Conservation (phyloP, 2,888 invertebrate species). For the Brachylomia viminalis region DNA sequence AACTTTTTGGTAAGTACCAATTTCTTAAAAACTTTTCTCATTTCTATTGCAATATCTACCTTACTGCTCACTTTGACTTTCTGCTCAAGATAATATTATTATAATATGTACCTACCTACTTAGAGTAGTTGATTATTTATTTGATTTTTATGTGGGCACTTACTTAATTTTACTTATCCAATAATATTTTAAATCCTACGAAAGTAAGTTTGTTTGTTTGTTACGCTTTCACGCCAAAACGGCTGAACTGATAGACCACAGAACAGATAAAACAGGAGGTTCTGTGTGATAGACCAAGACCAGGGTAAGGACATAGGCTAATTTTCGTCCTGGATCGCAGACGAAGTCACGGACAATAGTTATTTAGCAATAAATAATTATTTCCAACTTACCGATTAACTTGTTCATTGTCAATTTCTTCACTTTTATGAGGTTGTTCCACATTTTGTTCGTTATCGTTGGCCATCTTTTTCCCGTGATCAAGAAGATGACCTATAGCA, state of each 20-base stretch:
- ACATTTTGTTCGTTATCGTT: background rate
- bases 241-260: too few species aligned
- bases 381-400: background rate
- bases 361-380: background rate
- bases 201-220: too few species aligned
- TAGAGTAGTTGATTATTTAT: background rate
- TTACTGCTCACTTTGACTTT: background rate
- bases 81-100: too few species aligned
- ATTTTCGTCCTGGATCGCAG: too few species aligned
- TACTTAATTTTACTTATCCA: background rate
- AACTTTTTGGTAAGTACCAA: slow-evolving; percentile 51
- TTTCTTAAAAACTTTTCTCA: background rate
- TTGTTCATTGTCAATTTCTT: background rate
- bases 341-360: too few species aligned
- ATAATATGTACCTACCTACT: background rate
- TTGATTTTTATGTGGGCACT: background rate
- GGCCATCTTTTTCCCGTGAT: background rate
- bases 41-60: background rate
- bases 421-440: background rate
- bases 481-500: background rate
- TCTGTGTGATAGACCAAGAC: too few species aligned
- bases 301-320: too few species aligned
- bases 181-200: too few species aligned
- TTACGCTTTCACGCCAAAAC: too few species aligned
- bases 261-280: too few species aligned